Conservation (phyloP, 2,888 invertebrate genomes). For the Erebia ligea region DNA sequence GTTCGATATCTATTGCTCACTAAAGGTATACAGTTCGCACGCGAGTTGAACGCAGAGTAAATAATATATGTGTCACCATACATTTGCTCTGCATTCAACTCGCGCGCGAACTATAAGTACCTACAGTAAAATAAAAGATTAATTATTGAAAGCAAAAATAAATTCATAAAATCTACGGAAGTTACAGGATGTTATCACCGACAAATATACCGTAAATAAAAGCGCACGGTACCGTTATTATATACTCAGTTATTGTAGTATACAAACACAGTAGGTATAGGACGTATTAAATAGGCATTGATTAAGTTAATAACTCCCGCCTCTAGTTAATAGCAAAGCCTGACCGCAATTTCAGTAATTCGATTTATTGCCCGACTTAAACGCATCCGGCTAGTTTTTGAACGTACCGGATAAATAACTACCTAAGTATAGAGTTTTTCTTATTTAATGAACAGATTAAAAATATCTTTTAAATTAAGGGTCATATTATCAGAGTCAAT, state of each 20-base stretch:
- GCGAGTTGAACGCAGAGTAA: too few relatives aligned
- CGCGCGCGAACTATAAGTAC: too few relatives aligned
- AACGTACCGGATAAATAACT: constrained; percentile 36
- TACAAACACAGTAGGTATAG: constrained; percentile 36
- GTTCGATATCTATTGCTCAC: too few relatives aligned
- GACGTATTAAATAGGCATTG: constrained; percentile 39
- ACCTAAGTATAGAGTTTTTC: constrained; percentile 32
- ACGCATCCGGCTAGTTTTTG: constrained; percentile 59
- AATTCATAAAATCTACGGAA: neutral
- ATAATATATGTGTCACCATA: too few relatives aligned
- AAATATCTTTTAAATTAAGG: too few relatives aligned
- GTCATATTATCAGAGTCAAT: too few relatives aligned
- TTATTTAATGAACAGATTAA: neutral
- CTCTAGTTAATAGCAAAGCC: constrained; percentile 43
- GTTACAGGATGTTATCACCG: constrained; percentile 1
- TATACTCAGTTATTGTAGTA: constrained; percentile 37
- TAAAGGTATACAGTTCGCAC: too few relatives aligned
- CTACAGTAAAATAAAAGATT: neutral
- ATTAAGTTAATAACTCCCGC: constrained; percentile 39
- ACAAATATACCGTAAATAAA: constrained; percentile 3
- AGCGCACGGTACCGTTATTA: constrained; percentile 26
- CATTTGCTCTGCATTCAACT: too few relatives aligned
- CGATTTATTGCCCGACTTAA: constrained; percentile 54
- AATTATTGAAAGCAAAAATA: neutral
- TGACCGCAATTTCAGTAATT: constrained; percentile 56